These are phyloP conservation scores for Meteorus cinctellus DNA, from an alignment of 2,888 invertebrate genomes.

Conservation along the genomic window DNA sequence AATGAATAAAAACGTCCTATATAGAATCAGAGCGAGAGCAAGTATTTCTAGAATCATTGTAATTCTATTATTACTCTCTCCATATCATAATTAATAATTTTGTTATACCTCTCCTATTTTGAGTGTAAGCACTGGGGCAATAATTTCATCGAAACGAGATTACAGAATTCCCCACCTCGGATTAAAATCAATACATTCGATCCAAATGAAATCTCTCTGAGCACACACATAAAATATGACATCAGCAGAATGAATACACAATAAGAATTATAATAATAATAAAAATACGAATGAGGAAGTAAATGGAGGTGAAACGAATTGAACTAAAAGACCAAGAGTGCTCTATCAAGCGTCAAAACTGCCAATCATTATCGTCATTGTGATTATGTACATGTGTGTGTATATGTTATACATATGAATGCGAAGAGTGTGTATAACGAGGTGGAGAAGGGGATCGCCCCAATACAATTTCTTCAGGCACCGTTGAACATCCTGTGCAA, in stretches of 20 bases:
- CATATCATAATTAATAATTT: no score
- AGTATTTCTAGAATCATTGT: no score
- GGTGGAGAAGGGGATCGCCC: neutral
- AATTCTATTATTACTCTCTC: no score
- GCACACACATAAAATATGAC: no score
- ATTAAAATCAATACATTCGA: no score
- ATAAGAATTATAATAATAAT: constrained; percentile 5
- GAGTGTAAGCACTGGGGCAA: no score
- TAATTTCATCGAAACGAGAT: no score
- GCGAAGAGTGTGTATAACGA: neutral
- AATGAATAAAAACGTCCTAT: no score
- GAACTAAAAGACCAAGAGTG: constrained; percentile 11
- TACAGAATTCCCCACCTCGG: no score
- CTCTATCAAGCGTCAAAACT: constrained; percentile 14
- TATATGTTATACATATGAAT: neutral
- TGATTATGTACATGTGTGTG: neutral
- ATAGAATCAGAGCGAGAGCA: no score
- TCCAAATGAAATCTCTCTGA: no score
- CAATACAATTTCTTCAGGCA: constrained; percentile 34
- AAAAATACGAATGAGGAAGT: constrained; percentile 27
- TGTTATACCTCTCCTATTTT: no score
- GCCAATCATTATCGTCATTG: constrained; percentile 25
- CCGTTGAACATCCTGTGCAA: constrained; percentile 32
- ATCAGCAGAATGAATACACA: neutral
- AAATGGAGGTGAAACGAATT: constrained; percentile 1